phyloP scores from a whole-genome alignment of 1,140 invertebrate genomes.

The Hyles euphorbiae region DNA sequence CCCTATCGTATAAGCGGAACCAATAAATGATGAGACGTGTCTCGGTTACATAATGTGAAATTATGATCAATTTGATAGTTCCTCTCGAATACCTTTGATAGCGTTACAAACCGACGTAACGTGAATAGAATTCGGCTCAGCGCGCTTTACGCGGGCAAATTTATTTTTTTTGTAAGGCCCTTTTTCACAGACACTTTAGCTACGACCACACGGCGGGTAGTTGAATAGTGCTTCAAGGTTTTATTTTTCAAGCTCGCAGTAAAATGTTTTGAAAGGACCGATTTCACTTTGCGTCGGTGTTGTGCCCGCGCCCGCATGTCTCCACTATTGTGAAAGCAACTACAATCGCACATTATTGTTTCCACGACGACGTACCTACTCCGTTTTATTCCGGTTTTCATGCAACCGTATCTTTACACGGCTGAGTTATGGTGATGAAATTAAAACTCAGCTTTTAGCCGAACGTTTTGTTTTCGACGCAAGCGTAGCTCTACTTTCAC shows the following conservation, averaged over 20 bases:
- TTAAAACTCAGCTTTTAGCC: constrained; percentile 60
- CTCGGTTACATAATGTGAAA: no score
- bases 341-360: constrained; percentile 72
- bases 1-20: no score
- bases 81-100: no score
- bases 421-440: constrained; percentile 61
- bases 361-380: constrained; percentile 46
- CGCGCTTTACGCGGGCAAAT: no score
- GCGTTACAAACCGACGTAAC: no score
- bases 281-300: constrained; percentile 52
- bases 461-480: constrained; percentile 1
- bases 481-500: no score
- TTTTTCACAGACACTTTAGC: constrained; percentile 26
- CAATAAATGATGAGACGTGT: no score
- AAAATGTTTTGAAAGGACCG: constrained; percentile 73
- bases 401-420: constrained; percentile 57
- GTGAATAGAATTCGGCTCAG: no score
- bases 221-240: constrained; percentile 45
- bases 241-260: constrained; percentile 59
- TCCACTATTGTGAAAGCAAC: constrained; percentile 63
- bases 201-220: constrained; percentile 23
- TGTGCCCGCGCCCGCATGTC: constrained; percentile 42
- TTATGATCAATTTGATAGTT: no score
- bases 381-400: constrained; percentile 58
- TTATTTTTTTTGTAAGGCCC: constrained; percentile 17